Percentiles rank a stretch among this genome's conserved stretches.
phyloP scores from a whole-genome alignment of 2,113 vertebrate species.

The Triplophysa tibetana region DNA sequence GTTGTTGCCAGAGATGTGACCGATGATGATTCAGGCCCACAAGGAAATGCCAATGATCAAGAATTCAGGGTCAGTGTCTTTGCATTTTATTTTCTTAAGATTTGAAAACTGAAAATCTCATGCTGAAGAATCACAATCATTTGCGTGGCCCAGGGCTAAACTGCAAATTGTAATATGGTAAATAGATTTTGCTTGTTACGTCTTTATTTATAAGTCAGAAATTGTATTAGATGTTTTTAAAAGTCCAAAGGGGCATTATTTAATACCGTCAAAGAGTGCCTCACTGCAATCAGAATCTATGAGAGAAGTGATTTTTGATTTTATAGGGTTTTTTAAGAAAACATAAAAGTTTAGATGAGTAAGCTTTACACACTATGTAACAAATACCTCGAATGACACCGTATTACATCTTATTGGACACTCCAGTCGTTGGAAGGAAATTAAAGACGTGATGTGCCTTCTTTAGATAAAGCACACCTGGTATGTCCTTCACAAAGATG shows the following conservation, averaged over 20 bases:
- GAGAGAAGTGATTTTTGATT: slow-evolving; percentile 30
- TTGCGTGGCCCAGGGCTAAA: slow-evolving; percentile 57
- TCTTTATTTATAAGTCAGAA: slow-evolving; percentile 69
- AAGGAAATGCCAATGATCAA: slow-evolving; percentile 44
- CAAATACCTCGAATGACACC: slow-evolving; percentile 65
- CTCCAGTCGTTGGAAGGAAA: slow-evolving; percentile 43
- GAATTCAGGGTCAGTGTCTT: slow-evolving; percentile 53
- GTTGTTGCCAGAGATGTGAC: neutral
- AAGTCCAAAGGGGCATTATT: slow-evolving; percentile 48
- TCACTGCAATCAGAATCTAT: slow-evolving; percentile 60
- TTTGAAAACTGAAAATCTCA: slow-evolving; percentile 49
- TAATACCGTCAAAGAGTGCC: slow-evolving; percentile 46
- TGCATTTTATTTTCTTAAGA: slow-evolving; percentile 32
- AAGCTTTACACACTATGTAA: slow-evolving; percentile 48
- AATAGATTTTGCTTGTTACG: slow-evolving; percentile 65
- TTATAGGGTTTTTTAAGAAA: slow-evolving; percentile 37
- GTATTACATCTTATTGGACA: neutral
- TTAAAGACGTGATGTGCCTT: slow-evolving; percentile 12
- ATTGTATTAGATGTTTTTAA: slow-evolving; percentile 43
- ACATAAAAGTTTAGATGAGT: slow-evolving; percentile 48
- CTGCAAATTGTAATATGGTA: slow-evolving; percentile 53
- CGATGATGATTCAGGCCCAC: neutral
- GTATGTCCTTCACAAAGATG: neutral
- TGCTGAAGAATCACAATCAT: slow-evolving; percentile 71
- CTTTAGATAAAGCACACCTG: neutral